Percentiles rank a stretch among this genome's conserved stretches.
These are phyloP conservation scores for Tetanocera ferruginea DNA, from an alignment of 2,888 invertebrate species.

Conservation along the genomic window DNA sequence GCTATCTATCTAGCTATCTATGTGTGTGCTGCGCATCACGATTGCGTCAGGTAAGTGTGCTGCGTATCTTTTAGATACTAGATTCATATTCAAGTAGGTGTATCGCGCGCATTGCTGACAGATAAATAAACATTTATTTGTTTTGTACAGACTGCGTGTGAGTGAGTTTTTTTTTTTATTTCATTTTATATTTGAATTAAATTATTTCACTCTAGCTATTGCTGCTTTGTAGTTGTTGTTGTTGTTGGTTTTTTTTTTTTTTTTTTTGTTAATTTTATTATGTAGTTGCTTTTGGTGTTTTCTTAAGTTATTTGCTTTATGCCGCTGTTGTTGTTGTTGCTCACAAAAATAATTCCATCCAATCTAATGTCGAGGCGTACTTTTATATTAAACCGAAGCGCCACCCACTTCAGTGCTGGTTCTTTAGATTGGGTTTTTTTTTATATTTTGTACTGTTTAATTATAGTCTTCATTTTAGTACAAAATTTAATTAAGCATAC, in stretches of 20 bases:
- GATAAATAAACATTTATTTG: slow-evolving; percentile 10
- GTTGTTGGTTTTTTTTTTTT: slow-evolving; percentile 27
- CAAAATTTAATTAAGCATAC: too few species aligned
- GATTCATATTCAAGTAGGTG: neutral
- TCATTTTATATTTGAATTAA: slow-evolving; percentile 30
- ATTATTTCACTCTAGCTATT: slow-evolving; percentile 20
- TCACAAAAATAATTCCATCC: slow-evolving; percentile 51
- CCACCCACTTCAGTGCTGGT: slow-evolving; percentile 54
- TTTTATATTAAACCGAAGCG: slow-evolving; percentile 55
- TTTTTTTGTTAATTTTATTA: slow-evolving; percentile 43
- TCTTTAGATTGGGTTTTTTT: slow-evolving; percentile 32
- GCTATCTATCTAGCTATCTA: neutral
- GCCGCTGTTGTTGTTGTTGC: slow-evolving; percentile 43
- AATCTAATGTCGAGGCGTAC: slow-evolving; percentile 63
- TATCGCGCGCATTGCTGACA: neutral
- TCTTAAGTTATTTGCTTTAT: slow-evolving; percentile 36
- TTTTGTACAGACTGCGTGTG: slow-evolving; percentile 21
- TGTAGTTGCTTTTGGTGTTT: slow-evolving; percentile 33
- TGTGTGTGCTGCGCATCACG: neutral
- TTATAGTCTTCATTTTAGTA: too few species aligned
- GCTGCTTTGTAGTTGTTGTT: slow-evolving; percentile 26
- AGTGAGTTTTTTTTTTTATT: neutral
- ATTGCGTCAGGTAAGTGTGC: neutral
- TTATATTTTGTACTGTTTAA: neutral
- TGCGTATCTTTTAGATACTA: neutral